phyloP scores from a whole-genome alignment of 2,888 invertebrate genomes.

The Anticlea derivata region DNA sequence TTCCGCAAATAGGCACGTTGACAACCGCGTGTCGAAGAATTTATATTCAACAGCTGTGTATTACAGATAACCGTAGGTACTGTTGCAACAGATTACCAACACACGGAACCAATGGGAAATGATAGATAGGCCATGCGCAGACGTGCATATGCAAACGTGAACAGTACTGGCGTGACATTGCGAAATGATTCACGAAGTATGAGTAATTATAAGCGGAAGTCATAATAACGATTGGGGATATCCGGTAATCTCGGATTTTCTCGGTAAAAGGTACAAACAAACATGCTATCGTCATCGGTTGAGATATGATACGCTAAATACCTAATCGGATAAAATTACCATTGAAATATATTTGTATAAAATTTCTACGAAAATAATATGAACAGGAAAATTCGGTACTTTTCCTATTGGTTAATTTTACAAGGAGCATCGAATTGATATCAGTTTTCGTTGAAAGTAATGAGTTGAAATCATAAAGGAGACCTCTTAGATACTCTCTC shows the following conservation, averaged over 20 bases:
- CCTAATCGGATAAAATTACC: too few relatives aligned
- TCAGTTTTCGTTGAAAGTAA: not conserved
- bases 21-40: slow-evolving; percentile 27
- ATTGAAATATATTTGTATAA: too few relatives aligned
- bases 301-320: not conserved
- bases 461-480: too few relatives aligned
- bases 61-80: slow-evolving; percentile 31
- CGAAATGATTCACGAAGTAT: slow-evolving; percentile 24
- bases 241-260: slow-evolving; percentile 18
- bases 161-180: slow-evolving; percentile 12
- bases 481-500: too few relatives aligned
- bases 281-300: slow-evolving; percentile 1
- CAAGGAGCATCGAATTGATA: not conserved
- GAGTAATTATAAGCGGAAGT: slow-evolving; percentile 23
- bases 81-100: slow-evolving; percentile 31
- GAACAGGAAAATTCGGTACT: not conserved
- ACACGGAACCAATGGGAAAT: slow-evolving; percentile 17
- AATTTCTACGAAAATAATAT: not conserved
- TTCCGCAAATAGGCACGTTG: slow-evolving; percentile 28
- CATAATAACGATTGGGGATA: slow-evolving; percentile 18
- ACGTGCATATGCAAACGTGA: slow-evolving; percentile 25
- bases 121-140: slow-evolving; percentile 28
- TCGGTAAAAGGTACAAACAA: slow-evolving; percentile 11
- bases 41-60: slow-evolving; percentile 34
- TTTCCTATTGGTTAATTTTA: not conserved